Evolutionary conservation across 2,888 invertebrate genomes (phyloP), one percentile per base, ranked within the genome.

Genomic region (Biston stratarius): DNA sequence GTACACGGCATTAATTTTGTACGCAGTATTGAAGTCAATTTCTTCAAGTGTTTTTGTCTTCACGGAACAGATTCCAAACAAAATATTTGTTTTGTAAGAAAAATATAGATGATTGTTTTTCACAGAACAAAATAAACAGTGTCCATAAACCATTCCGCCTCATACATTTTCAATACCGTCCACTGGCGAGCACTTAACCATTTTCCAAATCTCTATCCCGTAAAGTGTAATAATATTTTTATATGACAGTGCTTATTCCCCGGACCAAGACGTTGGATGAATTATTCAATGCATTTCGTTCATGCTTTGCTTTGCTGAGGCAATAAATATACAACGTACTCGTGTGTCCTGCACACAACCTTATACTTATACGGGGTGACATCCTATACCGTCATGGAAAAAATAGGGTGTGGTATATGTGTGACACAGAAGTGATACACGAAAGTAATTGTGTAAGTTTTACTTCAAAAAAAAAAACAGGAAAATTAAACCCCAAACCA

Each of bases 241-340:
- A 63, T 67, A 56, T 63, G 63, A 60, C 63, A 67, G 63, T 67
- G 63, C 62, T 63, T 62, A 67, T 67, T 63, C 67, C 48, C 67
- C 52, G 61, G 38, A 49, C 67, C 66, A 36, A 51, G 59, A 63
- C 63, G 59, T 33, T n/a, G 34, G 44, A 83, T 84, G 85, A 84
- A 85, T 85, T 76, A 85, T 85, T 82, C 85, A 85, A 76, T 72
- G 77, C 74, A 75, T 74, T 74, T 67, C 65, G 67, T 68, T 48
- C 61, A 70, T 75, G 70, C 68, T 71, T 76, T 72, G 76, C 73
- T 74, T 72, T 76, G 76, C 77, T 77, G 73, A 74, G 70, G 72
- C 72, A 65, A 78, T 78, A 81, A 79, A 82, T 81, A 78, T 67
- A 64, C 61, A 55, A 62, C 55, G 36, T 53, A 52, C n/a, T 5